Evolutionary conservation across 2,797 vertebrate genomes (phyloP).

Genomic region (Lutjanus argentimaculatus): DNA sequence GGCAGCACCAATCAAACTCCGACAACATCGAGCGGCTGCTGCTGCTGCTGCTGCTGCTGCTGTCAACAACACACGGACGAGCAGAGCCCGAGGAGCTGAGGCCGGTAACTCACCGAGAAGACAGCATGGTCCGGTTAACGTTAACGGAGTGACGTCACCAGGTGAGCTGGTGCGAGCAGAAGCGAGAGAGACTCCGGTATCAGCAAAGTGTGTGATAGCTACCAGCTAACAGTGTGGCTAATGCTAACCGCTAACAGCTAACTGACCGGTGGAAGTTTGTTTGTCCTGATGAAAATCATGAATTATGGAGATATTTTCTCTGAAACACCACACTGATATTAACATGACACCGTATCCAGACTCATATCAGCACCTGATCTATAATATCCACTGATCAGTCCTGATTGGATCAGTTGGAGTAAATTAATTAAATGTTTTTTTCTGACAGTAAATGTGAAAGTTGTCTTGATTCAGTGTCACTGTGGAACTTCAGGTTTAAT

Average conservation of each 20-base stretch:
- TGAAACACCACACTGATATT: no score
- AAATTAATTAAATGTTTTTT: no score
- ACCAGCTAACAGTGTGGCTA: not conserved
- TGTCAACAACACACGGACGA: not conserved
- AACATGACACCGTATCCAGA: no score
- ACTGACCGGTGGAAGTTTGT: not conserved
- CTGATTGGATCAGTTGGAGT: no score
- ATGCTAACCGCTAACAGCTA: not conserved
- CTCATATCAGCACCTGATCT: no score
- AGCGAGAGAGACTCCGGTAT: no score
- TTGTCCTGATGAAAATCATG: no score
- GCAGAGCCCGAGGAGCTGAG: not conserved
- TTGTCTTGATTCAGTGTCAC: no score
- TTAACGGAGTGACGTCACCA: conserved; percentile 7
- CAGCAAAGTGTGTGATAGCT: not conserved
- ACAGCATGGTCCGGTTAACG: not conserved
- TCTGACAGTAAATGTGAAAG: no score
- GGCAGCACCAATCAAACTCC: conserved; percentile 7
- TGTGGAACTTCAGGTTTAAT: no score
- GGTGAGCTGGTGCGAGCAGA: not conserved
- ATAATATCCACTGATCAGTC: no score
- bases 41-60: not conserved
- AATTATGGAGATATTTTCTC: no score
- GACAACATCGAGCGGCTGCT: not conserved
- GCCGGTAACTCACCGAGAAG: not conserved